Conservation (phyloP, 2,113 vertebrate genomes). For the Neogale vison region DNA sequence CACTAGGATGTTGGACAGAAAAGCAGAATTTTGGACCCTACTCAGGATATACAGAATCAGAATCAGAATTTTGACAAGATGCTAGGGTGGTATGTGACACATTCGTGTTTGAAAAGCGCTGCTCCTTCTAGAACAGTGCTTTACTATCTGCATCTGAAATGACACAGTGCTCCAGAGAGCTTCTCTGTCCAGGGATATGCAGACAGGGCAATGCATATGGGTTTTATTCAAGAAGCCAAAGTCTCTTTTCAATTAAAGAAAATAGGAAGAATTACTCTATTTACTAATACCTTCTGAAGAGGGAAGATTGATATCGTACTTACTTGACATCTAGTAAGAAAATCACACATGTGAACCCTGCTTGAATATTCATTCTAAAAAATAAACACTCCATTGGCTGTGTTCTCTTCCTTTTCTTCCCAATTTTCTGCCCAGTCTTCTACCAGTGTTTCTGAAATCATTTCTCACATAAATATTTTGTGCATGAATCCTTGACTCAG, state of each 20-base stretch:
- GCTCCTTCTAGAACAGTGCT: background rate
- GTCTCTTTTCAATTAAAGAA: background rate
- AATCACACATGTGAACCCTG: background rate
- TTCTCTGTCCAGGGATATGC: background rate
- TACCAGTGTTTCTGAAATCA: background rate
- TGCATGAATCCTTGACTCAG: background rate
- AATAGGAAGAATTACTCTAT: background rate
- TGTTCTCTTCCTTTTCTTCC: background rate
- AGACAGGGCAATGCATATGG: background rate
- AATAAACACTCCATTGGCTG: background rate
- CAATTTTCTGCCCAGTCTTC: background rate
- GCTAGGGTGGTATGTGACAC: background rate
- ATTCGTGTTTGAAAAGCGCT: background rate
- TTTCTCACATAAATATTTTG: background rate
- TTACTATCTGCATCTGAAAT: background rate
- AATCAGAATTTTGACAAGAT: background rate
- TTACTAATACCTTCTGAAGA: background rate
- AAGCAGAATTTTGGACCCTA: background rate
- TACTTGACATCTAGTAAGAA: background rate
- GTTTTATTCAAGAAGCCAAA: background rate
- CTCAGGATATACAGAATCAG: background rate
- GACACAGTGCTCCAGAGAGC: background rate
- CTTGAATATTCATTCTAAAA: background rate
- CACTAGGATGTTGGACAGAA: background rate
- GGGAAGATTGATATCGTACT: background rate